These are phyloP conservation scores for Dicycla oo DNA, from an alignment of 2,888 invertebrate genomes.

Conservation along the genomic window DNA sequence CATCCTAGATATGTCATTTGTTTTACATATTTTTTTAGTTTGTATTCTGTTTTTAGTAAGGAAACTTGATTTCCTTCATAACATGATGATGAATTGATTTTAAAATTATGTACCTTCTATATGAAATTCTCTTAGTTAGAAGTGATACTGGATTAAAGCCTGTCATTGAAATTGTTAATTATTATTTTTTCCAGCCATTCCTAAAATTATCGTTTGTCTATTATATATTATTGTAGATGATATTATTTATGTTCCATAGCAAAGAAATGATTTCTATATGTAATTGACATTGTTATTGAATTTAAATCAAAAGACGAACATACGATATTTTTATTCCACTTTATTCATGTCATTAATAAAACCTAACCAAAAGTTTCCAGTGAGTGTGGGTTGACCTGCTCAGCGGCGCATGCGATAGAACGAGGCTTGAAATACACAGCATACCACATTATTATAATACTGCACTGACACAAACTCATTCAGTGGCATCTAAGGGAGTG, in stretches of 20 bases:
- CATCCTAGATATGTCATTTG: conserved; percentile 76
- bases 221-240: conserved; percentile 20
- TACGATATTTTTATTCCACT: conserved; percentile 56
- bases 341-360: conserved; percentile 26
- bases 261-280: conserved; percentile 9
- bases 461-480: conserved; percentile 1
- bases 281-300: conserved; percentile 24
- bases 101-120: conserved; percentile 81
- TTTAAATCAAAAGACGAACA: conserved; percentile 48
- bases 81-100: conserved; percentile 79
- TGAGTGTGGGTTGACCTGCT: not conserved
- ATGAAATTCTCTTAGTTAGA: conserved; percentile 81
- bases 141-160: conserved; percentile 88
- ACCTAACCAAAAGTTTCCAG: not conserved
- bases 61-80: conserved; percentile 70
- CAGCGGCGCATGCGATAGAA: not conserved
- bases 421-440: conserved; percentile 6
- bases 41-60: conserved; percentile 74
- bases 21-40: conserved; percentile 80
- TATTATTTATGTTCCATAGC: conserved; percentile 31
- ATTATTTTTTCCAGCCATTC: conserved; percentile 66
- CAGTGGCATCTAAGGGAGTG: not conserved
- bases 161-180: conserved; percentile 77
- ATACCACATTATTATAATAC: not conserved
- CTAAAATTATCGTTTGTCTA: conserved; percentile 45